Percentiles rank a stretch among this genome's conserved stretches.
Evolutionary conservation across 1,140 invertebrate species (phyloP).

Genomic region (Bombus superbus): DNA sequence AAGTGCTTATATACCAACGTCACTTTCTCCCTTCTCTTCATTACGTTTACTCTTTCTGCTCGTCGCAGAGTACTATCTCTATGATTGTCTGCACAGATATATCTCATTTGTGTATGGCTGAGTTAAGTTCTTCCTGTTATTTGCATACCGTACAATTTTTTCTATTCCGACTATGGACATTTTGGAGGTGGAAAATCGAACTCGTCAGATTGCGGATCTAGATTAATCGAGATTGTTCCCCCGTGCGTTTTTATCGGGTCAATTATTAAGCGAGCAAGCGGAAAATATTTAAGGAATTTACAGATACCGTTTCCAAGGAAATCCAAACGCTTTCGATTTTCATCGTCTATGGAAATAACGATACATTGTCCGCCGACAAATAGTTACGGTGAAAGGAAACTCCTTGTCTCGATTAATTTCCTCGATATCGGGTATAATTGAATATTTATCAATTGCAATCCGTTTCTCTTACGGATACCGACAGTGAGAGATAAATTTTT

Average conservation of each 20-base stretch:
- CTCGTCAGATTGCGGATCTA: background rate
- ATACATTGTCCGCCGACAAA: background rate
- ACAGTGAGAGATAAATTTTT: background rate
- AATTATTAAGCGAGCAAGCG: background rate
- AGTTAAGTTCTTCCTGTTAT: background rate
- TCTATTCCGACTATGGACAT: background rate
- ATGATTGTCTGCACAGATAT: conserved; percentile 28
- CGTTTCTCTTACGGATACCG: too few species aligned
- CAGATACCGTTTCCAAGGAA: background rate
- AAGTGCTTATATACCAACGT: conserved; percentile 79
- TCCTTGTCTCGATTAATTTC: background rate
- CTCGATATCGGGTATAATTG: background rate
- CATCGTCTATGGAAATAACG: conserved; percentile 3
- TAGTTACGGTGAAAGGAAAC: background rate
- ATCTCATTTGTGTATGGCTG: background rate
- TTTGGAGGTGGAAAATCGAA: background rate
- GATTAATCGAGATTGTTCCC: too few species aligned
- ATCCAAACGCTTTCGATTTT: conserved; percentile 34
- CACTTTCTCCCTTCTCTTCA: conserved; percentile 81
- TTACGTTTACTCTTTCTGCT: conserved; percentile 53
- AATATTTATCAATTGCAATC: background rate
- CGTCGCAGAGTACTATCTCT: conserved; percentile 22
- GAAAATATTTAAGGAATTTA: background rate
- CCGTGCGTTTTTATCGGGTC: background rate
- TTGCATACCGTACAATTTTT: background rate